Conservation (phyloP, 2,888 invertebrate species). For the Acheta domesticus region DNA sequence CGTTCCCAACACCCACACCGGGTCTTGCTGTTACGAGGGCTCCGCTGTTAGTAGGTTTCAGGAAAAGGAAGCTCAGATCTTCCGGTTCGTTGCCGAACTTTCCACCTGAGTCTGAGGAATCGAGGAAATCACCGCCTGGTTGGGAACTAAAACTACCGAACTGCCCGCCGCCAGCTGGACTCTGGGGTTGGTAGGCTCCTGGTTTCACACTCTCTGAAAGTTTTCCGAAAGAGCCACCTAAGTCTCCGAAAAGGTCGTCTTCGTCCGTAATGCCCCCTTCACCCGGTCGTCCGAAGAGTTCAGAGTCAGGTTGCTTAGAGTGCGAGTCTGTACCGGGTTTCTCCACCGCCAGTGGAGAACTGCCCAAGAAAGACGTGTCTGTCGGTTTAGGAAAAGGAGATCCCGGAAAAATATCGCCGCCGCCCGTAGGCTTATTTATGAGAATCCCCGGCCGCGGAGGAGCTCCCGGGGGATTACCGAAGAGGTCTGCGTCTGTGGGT, state of each 20-base stretch:
- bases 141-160: slow-evolving; percentile 6
- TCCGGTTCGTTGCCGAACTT: background rate
- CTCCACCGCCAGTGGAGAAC: background rate
- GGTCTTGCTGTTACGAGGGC: background rate
- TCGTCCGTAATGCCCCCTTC: slow-evolving; percentile 21
- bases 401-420: background rate
- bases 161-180: background rate
- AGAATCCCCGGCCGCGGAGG: background rate
- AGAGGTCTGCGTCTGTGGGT: background rate
- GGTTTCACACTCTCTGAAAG: slow-evolving; percentile 19
- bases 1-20: background rate
- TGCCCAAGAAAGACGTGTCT: background rate
- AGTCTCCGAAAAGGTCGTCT: slow-evolving; percentile 33
- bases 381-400: background rate
- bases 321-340: background rate
- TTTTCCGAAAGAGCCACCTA: background rate
- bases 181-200: slow-evolving; percentile 3
- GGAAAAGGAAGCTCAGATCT: background rate
- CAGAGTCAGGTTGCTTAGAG: slow-evolving; percentile 21
- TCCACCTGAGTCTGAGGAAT: background rate
- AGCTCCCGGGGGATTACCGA: background rate
- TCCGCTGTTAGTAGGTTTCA: background rate
- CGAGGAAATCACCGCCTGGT: background rate
- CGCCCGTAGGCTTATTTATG: background rate
- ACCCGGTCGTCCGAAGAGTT: slow-evolving; percentile 26